Base-by-base conservation (phyloP, 2,888 invertebrate species). In the Eucriotettix oculatus region DNA sequence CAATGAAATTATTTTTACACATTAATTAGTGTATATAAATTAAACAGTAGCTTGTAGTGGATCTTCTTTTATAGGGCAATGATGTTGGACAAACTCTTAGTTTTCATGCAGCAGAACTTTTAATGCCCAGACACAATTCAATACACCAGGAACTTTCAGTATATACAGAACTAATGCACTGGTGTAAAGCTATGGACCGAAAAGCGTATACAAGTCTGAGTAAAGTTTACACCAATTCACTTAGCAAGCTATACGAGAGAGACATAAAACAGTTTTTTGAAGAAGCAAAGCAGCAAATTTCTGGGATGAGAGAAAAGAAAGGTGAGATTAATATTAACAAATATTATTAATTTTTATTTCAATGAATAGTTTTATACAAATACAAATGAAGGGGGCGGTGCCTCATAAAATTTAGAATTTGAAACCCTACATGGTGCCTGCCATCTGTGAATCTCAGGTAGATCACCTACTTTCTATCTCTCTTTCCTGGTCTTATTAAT, bases 151-250 rank as follows among this genome's bases (percentile, higher is more conserved):
- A 94, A 71, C 80, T 98, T 63, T 81, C 82, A 68, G 87, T 88
- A 16, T 95, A 94, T 72, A 85, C 88, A 42, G 90, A 92, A 66
- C 79, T 96, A 65, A 92, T 96, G 90, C 87, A 89, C 70, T 90
- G 95, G 87, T 81, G 90, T 59, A 90, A 90, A 74, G 84, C 84
- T 41, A 86, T 92, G 81, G 92, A 95, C 74, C 80, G 83, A 60
- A 85, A 85, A 69, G 85, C 88, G 0, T 96, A 90, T 74, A 80
- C 83, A 59, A 87, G 86, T 53, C 79, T 96, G 16, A 82, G 85
- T 57, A 86, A 86, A 74, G 89, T 77, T 54, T 95, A 96, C 74
- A 87, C 86, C 44, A 78, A 81, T 65, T 87, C 89, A 57, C 80
- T 95, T 70, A 84, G 89, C 68, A 91, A 91, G 75, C 80, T 92